Base-by-base conservation (phyloP, 2,797 vertebrate species). In the Thunnus albacares region DNA sequence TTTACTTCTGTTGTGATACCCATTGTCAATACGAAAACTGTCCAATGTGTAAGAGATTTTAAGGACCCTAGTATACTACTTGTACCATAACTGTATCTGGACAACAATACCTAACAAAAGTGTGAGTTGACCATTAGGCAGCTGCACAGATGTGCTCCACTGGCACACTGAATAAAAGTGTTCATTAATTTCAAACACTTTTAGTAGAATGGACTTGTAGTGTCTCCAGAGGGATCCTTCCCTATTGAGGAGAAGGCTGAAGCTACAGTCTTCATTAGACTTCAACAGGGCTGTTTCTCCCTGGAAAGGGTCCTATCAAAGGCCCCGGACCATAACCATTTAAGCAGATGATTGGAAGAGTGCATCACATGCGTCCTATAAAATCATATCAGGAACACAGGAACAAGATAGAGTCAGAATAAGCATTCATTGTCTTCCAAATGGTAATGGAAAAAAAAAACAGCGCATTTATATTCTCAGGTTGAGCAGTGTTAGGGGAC, bases 131-230 rank as follows among this genome's bases (percentile, higher is more conserved):
- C 63, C 9, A 49, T n/a, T 58, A 41, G 33, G 63, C 38, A 72
- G 18, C 51, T 65, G 58, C 62, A 55, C 57, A 63, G 2, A 73
- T 45, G 52, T 68, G 17, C 65, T 65, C 43, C 47, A 18, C 55
- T 13, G 5, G 47, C 30, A 41, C 5, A 24, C 35, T 62, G 18
- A 43, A 66, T 72, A 45, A 76, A 77, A 59, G 58, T 45, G 33
- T 33, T 70, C 55, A 72, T 66, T 81, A 38, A 75, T 66, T 24
- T 49, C 78, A 73, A 79, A 80, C n/a, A 78, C 56, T 53, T 56
- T 71, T 53, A 38, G 51, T 41, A 33, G 38, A 73, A 60, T 56
- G 67, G 26, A 47, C 62, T 18, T 35, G 30, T 13, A 38, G 66
- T 66, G 65, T 26, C 53, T 71, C 66, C 38, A 62, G 41, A 7